Base-by-base conservation (phyloP, 2,888 invertebrate genomes). In the Acleris cristana region DNA sequence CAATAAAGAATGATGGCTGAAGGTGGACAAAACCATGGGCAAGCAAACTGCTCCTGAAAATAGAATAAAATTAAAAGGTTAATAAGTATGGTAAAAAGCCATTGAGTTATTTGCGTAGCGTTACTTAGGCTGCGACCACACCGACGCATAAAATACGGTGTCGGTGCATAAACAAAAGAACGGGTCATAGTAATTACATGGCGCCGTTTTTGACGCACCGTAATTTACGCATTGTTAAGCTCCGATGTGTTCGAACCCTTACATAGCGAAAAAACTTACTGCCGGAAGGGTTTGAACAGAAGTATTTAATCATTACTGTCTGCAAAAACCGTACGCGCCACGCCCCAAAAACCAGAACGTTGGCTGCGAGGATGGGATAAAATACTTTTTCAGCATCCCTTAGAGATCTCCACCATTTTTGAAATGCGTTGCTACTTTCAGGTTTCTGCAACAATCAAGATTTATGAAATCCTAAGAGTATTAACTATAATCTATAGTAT, bases 1-100 rank as follows among this genome's bases (percentile, higher is more conserved):
- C 72, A 98, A 89, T 48, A 95, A 87, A 1, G 97, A 97, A 79
- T 96, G 96, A 85, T 99, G 99, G 79, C 99, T 99, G 88, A 99
- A 99, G 44, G 97, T 96, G n/a, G 98, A 98, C 5, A 99, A 89
- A 60, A 99, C 82, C 98, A 99, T 98, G 4, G 99, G 98, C 88
- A 96, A 94, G 84, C 97, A 98, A 58, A 95, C 91, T 72, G 94
- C 94, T 80, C 94, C 96, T 97, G 85, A 53, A 91, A 90, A 78
- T 30, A 74, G 71, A 73, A 61, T 63, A 55, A 62, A 40, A 7
- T 6, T 34, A 10, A 40, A 14, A 40, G 40, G 3, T 40, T 34
- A 34, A 40, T 14, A 40, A 40, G 14, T 40, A 40, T 40, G 2
- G 34, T 40, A 40, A 40, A 40, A 12, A 3, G 40, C 40, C 3